These are phyloP conservation scores for Polypterus bichir DNA, from an alignment of 2,113 vertebrate species.

Conservation along the genomic window DNA sequence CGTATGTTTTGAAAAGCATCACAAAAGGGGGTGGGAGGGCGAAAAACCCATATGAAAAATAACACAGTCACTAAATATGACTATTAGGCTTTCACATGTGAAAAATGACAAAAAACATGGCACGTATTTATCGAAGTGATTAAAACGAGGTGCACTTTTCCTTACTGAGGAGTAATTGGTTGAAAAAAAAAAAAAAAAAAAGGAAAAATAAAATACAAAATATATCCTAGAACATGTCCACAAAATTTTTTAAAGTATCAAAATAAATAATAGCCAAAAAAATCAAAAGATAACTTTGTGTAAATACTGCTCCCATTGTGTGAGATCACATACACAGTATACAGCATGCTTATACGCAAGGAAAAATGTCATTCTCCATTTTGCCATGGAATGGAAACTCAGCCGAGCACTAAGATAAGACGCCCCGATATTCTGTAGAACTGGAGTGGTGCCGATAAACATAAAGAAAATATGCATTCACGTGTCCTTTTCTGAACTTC, in stretches of 20 bases:
- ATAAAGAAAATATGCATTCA: slow-evolving; percentile 57
- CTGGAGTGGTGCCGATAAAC: slow-evolving; percentile 49
- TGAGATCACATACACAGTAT: slow-evolving; percentile 52
- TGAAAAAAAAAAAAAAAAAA: slow-evolving; percentile 38
- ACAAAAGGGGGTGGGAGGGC: too few relatives aligned
- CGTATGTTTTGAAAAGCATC: too few relatives aligned
- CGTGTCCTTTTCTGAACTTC: slow-evolving; percentile 61
- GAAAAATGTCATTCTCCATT: slow-evolving; percentile 56
- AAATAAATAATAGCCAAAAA: slow-evolving; percentile 75
- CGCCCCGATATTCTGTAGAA: slow-evolving; percentile 48
- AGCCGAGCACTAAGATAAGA: slow-evolving; percentile 56
- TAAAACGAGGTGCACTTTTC: too few relatives aligned
- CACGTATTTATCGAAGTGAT: too few relatives aligned
- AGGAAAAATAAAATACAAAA: background rate
- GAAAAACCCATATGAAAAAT: too few relatives aligned
- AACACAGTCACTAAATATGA: too few relatives aligned
- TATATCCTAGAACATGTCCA: slow-evolving; percentile 22
- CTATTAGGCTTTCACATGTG: too few relatives aligned
- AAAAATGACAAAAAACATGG: too few relatives aligned
- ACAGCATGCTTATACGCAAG: slow-evolving; percentile 73
- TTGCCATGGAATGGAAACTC: slow-evolving; percentile 59
- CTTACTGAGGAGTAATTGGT: too few relatives aligned
- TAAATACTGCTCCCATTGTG: slow-evolving; percentile 67
- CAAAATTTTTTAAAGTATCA: slow-evolving; percentile 58
- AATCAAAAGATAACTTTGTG: slow-evolving; percentile 34